These are phyloP conservation scores for Lepus timidus DNA, from an alignment of 2,113 vertebrate species.

Conservation along the genomic window DNA sequence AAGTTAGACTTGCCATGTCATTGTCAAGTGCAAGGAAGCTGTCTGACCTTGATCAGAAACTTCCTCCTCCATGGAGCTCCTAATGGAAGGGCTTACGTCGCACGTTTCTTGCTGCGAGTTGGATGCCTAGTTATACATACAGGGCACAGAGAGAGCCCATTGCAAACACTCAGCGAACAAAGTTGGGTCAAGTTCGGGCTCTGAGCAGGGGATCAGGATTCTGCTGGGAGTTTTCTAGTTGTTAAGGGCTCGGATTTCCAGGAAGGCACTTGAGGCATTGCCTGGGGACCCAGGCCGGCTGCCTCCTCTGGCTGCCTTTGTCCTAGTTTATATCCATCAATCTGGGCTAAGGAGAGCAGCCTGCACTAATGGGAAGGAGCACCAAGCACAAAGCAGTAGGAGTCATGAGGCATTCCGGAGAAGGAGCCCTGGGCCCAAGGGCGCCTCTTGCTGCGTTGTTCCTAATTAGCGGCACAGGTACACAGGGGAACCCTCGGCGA, in stretches of 20 bases:
- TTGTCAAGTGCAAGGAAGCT: neutral
- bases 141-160: neutral
- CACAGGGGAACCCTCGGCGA: slow-evolving; percentile 16
- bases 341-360: slow-evolving; percentile 61
- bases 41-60: neutral
- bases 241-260: neutral
- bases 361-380: slow-evolving; percentile 22
- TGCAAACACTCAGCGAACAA: neutral
- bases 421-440: slow-evolving; percentile 27
- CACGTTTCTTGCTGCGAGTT: neutral
- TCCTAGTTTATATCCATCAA: slow-evolving; percentile 50
- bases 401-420: slow-evolving; percentile 50
- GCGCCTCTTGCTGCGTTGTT: neutral
- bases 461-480: slow-evolving; percentile 73
- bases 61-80: neutral
- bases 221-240: neutral
- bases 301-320: slow-evolving; percentile 5
- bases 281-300: slow-evolving; percentile 44
- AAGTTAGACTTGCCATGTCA: neutral
- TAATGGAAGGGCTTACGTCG: neutral
- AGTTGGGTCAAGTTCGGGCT: neutral
- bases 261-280: neutral
- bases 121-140: neutral
- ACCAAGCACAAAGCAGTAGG: slow-evolving; percentile 50
- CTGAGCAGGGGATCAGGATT: neutral